These are phyloP conservation scores for Leptinotarsa texana DNA, from an alignment of 1,140 invertebrate species.

Conservation along the genomic window DNA sequence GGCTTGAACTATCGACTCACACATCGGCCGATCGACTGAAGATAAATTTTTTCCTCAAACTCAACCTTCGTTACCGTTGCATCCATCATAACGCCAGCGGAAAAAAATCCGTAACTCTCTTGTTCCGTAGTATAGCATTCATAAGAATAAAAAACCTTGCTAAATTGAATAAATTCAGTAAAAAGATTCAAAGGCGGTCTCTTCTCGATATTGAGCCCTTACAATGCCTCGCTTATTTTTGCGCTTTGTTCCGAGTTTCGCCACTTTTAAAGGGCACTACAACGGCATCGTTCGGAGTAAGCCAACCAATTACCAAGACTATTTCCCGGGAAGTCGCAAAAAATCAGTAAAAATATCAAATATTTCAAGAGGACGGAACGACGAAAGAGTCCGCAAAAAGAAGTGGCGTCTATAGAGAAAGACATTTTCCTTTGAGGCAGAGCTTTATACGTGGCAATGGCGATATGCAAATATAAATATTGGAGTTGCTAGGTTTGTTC, in stretches of 20 bases:
- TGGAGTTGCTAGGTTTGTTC: too few relatives aligned
- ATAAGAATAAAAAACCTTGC: background rate
- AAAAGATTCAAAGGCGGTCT: constrained; percentile 15
- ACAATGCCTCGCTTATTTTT: constrained; percentile 25
- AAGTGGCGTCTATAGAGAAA: background rate
- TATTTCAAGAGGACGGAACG: background rate
- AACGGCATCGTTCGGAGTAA: constrained; percentile 14
- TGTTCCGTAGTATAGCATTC: background rate
- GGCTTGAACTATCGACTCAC: too few relatives aligned
- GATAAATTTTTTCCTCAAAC: too few relatives aligned
- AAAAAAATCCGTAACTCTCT: background rate
- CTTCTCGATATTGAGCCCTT: constrained; percentile 13
- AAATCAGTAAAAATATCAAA: constrained; percentile 14
- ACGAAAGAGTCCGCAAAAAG: background rate
- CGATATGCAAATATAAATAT: too few relatives aligned
- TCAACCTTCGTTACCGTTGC: too few relatives aligned
- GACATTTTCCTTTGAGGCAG: background rate
- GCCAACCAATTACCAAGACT: constrained; percentile 18
- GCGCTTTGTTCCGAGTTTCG: constrained; percentile 25
- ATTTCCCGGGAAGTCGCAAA: constrained; percentile 18
- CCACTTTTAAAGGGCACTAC: constrained; percentile 30
- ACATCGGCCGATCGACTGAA: too few relatives aligned
- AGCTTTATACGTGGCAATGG: background rate
- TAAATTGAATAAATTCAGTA: constrained; percentile 10
- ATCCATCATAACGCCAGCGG: background rate